Conservation (phyloP, 1,140 invertebrate species). For the Zaprionus inermis region DNA sequence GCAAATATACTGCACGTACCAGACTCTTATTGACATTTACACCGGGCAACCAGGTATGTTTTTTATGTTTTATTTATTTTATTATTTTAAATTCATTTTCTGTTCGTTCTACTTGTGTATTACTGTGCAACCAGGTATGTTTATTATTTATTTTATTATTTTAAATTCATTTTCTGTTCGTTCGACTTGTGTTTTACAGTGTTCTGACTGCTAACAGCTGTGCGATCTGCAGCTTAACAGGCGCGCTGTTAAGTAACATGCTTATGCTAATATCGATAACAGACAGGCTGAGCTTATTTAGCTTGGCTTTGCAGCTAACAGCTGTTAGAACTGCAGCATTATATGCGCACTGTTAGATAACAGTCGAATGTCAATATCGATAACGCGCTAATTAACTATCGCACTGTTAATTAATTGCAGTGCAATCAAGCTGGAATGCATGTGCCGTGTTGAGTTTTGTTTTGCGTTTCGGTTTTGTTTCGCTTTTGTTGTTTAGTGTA, state of each 20-base stretch:
- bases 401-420: background rate
- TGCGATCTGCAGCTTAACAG: background rate
- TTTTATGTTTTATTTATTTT: constrained; percentile 5
- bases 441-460: background rate
- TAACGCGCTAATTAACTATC: background rate
- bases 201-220: background rate
- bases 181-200: background rate
- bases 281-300: background rate
- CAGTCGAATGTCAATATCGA: background rate
- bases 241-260: background rate
- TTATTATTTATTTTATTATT: background rate
- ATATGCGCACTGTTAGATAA: background rate
- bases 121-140: background rate
- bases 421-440: background rate
- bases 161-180: background rate
- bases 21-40: background rate
- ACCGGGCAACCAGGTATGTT: background rate
- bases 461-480: background rate
- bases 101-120: background rate
- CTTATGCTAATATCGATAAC: background rate
- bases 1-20: constrained; percentile 52
- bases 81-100: background rate
- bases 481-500: background rate
- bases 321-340: background rate
- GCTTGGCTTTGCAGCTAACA: background rate